These are phyloP conservation scores for Oenanthe melanoleuca DNA, from an alignment of 2,113 vertebrate genomes.

Conservation along the genomic window DNA sequence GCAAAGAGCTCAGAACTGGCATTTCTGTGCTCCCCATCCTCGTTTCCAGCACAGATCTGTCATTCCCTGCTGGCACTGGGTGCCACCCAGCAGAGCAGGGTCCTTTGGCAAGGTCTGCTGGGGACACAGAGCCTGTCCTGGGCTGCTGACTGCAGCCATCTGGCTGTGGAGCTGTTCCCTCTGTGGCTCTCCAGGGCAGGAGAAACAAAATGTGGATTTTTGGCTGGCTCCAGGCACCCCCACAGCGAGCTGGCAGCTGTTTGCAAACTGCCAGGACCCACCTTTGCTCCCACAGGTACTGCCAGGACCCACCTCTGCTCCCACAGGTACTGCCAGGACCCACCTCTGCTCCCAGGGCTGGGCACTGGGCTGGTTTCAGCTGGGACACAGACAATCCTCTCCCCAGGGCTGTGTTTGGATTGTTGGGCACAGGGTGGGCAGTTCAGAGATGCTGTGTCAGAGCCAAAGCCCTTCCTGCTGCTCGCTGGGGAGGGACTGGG, in stretches of 20 bases:
- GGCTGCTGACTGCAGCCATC: background rate
- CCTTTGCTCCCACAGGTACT: background rate
- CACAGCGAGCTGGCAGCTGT: background rate
- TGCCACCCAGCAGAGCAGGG: background rate
- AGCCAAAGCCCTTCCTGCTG: background rate
- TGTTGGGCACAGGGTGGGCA: accelerated
- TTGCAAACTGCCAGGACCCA: background rate
- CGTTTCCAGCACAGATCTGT: background rate
- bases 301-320: background rate
- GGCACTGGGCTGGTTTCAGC: background rate
- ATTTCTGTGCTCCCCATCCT: accelerated
- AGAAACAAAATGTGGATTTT: background rate
- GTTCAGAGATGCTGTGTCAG: accelerated
- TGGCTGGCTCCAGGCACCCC: background rate
- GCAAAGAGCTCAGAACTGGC: background rate
- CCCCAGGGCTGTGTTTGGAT: background rate
- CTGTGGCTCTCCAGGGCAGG: accelerated
- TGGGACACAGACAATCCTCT: accelerated
- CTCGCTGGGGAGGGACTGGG: accelerated
- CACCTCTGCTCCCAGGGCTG: background rate
- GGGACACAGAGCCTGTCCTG: background rate
- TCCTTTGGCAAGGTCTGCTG: background rate
- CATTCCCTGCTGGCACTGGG: background rate
- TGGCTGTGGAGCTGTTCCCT: accelerated
- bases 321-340: background rate